These are phyloP conservation scores for Catostomus latipinnis DNA, from an alignment of 2,797 vertebrate genomes.

Conservation along the genomic window DNA sequence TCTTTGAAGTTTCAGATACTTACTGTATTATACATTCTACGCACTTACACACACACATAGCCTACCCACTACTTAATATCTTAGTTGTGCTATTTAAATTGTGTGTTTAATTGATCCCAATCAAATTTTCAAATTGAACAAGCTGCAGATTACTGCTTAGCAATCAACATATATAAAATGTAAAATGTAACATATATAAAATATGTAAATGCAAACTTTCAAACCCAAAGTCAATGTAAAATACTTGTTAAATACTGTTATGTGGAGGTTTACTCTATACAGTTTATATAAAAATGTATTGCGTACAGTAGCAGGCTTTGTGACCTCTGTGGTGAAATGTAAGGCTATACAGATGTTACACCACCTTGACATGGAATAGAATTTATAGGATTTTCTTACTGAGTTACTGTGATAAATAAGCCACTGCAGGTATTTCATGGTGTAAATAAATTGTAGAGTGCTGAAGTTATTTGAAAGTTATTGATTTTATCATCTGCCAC, in stretches of 20 bases:
- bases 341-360: too few relatives aligned
- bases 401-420: too few relatives aligned
- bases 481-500: neutral
- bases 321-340: too few relatives aligned
- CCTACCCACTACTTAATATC: neutral
- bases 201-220: too few relatives aligned
- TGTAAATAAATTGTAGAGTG: slow-evolving; percentile 1
- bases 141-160: neutral
- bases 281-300: too few relatives aligned
- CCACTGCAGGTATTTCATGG: neutral
- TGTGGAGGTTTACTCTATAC: neutral
- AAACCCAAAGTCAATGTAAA: neutral
- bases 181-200: too few relatives aligned
- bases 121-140: neutral
- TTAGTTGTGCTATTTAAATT: neutral
- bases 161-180: neutral
- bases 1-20: slow-evolving; percentile 30
- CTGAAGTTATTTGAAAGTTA: neutral
- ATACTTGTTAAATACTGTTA: neutral
- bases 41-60: slow-evolving; percentile 17
- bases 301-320: too few relatives aligned
- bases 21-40: neutral
- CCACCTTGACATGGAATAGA: too few relatives aligned
- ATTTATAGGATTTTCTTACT: too few relatives aligned
- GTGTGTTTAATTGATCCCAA: neutral